Base-by-base conservation (phyloP, 2,888 invertebrate genomes). In the Limnephilus lunatus region DNA sequence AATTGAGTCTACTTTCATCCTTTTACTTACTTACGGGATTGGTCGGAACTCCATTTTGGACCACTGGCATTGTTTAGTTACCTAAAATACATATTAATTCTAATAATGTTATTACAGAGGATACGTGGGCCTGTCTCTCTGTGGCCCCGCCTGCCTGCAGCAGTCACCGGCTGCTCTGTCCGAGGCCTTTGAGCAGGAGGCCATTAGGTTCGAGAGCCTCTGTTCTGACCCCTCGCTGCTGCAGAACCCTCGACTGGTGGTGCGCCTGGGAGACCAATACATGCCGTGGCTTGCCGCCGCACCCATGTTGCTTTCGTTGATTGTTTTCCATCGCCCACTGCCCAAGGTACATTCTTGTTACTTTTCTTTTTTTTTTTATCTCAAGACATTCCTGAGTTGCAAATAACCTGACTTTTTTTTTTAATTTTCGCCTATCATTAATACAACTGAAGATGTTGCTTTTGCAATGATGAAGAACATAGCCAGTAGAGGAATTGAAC, bases 201-300 rank as follows among this genome's bases (percentile, higher is more conserved):
- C 96, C 94, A 94, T 96, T 89, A 94, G 95, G 86, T 96, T 95
- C 94, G 96, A 96, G 92, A 96, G 96, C 95, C 96, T 96, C 94
- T 96, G 96, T 93, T 93, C 94, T 92, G 98, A 98, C 95, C 98
- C 98, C 90, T 96, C 97, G 94, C 95, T 98, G 94, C 97, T 98
- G 93, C 97, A 97, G 94, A 97, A 98, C 94, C 98, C 98, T 83
- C 98, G 98, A 94, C 96, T 99, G 94, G 97, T 99, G 93, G 97
- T 99, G 94, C 97, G 98, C 94, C 97, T 99, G 93, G 98, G 98
- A 94, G 98, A 98, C 94, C 98, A 99, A 96, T 98, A 98, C 95
- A 98, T 98, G 96, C 98, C 98, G 94, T 99, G 99, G 99, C 96
- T 97, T 94, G 97, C 98, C 94, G 99, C 99, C 94, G 98, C 98